Evolutionary conservation across 2,113 vertebrate genomes (phyloP).

Genomic region (Porphyrio hochstetteri): DNA sequence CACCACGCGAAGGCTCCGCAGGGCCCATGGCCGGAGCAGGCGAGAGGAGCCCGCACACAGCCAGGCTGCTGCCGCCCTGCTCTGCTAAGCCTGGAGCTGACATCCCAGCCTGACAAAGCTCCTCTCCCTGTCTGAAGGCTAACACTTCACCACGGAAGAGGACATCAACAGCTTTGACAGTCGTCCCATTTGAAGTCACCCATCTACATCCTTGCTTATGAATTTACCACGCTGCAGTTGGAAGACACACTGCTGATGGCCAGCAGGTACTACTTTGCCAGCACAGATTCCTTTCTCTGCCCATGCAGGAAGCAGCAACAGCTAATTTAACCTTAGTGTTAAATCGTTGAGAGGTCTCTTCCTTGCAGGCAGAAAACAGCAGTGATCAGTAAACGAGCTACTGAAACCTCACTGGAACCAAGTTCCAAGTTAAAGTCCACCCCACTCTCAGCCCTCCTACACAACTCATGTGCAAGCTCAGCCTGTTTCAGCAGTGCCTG

Average conservation of each 20-base stretch:
- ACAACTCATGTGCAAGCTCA: rapidly evolving
- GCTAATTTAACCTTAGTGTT: neutral
- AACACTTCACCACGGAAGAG: rapidly evolving
- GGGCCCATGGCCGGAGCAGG: no score
- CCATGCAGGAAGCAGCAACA: neutral
- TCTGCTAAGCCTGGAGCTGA: rapidly evolving
- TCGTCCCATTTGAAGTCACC: rapidly evolving
- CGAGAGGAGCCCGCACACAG: rapidly evolving
- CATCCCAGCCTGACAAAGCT: neutral
- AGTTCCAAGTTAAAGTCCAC: neutral
- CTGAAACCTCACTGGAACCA: rapidly evolving
- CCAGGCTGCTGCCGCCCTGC: neutral
- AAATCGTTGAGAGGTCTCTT: neutral
- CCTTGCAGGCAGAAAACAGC: neutral
- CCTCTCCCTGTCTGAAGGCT: rapidly evolving
- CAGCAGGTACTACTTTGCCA: no score
- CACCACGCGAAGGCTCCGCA: rapidly evolving
- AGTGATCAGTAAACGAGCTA: neutral
- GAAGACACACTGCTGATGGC: neutral
- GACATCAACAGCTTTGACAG: rapidly evolving
- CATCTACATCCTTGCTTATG: rapidly evolving
- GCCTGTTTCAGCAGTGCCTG: rapidly evolving
- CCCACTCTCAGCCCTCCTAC: rapidly evolving
- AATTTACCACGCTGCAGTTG: neutral
- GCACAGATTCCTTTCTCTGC: neutral